These are phyloP conservation scores for Lophius piscatorius DNA, from an alignment of 2,113 vertebrate species.

Conservation along the genomic window DNA sequence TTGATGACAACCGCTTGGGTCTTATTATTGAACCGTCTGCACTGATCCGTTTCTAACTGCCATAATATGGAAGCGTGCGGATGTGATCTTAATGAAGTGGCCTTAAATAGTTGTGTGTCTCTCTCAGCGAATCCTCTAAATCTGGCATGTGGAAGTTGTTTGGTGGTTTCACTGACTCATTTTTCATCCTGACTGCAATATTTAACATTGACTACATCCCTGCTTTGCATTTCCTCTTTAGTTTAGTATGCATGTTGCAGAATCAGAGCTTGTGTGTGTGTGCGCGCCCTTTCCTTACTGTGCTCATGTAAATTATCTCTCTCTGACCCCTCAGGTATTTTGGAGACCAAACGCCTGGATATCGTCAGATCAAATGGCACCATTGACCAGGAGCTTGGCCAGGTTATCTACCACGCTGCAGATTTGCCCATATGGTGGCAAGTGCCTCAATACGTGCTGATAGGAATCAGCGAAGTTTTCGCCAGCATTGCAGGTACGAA, in stretches of 20 bases:
- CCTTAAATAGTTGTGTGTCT: background rate
- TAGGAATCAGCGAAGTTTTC: slow-evolving; percentile 96
- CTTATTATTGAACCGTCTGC: slow-evolving; percentile 62
- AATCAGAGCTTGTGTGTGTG: background rate
- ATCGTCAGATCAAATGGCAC: slow-evolving; percentile 77
- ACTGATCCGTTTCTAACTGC: slow-evolving; percentile 51
- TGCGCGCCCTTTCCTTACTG: background rate
- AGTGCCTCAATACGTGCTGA: slow-evolving; percentile 96
- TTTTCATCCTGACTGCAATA: slow-evolving; percentile 14
- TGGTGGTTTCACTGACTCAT: slow-evolving; percentile 33
- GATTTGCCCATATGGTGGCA: slow-evolving; percentile 97
- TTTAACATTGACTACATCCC: slow-evolving; percentile 1
- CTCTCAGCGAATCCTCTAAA: slow-evolving; percentile 35
- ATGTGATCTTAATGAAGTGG: slow-evolving; percentile 70
- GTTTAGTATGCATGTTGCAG: background rate
- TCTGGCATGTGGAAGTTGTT: slow-evolving; percentile 35
- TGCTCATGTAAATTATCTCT: slow-evolving; percentile 17
- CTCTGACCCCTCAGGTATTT: slow-evolving; percentile 81
- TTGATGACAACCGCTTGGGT: slow-evolving; percentile 64
- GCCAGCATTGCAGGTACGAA: slow-evolving; percentile 97
- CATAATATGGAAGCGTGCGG: slow-evolving; percentile 51
- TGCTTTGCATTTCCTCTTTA: background rate
- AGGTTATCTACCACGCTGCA: slow-evolving; percentile 87
- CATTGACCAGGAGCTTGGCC: slow-evolving; percentile 89
- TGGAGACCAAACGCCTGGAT: slow-evolving; percentile 93